Base-by-base conservation (phyloP, 2,113 vertebrate genomes). In the Ceuthmochares aereus region DNA sequence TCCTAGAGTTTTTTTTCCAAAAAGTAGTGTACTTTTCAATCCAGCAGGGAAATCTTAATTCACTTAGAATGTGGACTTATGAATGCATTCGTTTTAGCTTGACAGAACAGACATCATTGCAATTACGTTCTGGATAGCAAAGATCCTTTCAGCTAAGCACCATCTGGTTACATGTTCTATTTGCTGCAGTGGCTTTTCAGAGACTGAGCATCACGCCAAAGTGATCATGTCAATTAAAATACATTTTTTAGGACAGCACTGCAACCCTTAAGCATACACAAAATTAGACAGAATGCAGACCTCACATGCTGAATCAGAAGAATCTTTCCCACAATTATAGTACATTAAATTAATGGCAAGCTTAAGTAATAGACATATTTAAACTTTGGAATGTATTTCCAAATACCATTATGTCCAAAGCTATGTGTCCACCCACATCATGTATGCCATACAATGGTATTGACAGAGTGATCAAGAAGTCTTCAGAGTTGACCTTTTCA, bases 131-230 rank as follows among this genome's bases (percentile, higher is more conserved):
- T 89, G 75, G 92, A 94, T 54, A 89, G 95, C 56, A 82, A 83
- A 93, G 81, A 95, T 93, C 89, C 84, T 97, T 92, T 92, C 81
- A 95, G 88, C 73, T 93, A 95, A 88, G 84, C 89, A 94, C 93
- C 93, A 97, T 96, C 95, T 97, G 96, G 91, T 92, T 84, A 76
- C 74, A 92, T 77, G 90, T 77, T 90, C 81, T 92, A 34, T 95
- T 98, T 96, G 96, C 94, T 97, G 78, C 84, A 94, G 86, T 86
- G 66, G 94, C 83, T 95, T 82, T 95, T 91, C 87, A 90, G 93
- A 96, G 93, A 93, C 84, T 84, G 40, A 97, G 67, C 69, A 95
- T 95, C 59, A 78, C 73, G 76, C 84, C 88, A 91, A 96, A 96
- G 79, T 74, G 42, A 70, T 87, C 69, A 47, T 34, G 45, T 72